Conservation (phyloP, 2,888 invertebrate species). For the Drosophila histrio region DNA sequence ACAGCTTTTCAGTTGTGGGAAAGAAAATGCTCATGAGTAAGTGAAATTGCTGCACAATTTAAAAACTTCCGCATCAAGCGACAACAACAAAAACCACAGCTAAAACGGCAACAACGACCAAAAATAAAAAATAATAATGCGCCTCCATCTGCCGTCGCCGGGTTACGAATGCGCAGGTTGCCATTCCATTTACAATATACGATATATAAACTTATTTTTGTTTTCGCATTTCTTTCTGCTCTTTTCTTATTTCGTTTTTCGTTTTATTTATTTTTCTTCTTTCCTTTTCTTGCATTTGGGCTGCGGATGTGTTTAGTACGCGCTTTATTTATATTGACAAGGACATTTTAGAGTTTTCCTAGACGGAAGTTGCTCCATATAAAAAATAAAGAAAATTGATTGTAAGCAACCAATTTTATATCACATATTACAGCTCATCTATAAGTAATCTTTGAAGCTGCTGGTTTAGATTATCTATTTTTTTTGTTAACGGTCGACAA, state of each 20-base stretch:
- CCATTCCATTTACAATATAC: constrained; percentile 17
- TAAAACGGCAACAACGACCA: constrained; percentile 13
- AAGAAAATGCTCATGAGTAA: constrained; percentile 59
- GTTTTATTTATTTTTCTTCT: background rate
- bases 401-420: constrained; percentile 5
- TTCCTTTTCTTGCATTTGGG: constrained; percentile 37
- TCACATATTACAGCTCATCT: background rate
- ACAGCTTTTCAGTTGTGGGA: constrained; percentile 12
- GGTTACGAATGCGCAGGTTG: constrained; percentile 29
- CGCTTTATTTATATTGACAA: constrained; percentile 58
- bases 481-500: background rate
- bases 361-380: constrained; percentile 23
- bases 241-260: background rate
- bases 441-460: background rate
- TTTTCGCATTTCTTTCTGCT: constrained; percentile 1
- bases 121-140: constrained; percentile 41
- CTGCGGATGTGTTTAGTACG: constrained; percentile 55
- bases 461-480: background rate
- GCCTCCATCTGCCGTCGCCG: constrained; percentile 48
- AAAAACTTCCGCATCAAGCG: constrained; percentile 72
- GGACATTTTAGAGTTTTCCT: constrained; percentile 27
- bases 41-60: constrained; percentile 72
- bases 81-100: constrained; percentile 43
- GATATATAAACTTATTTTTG: constrained; percentile 8
- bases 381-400: constrained; percentile 3